Evolutionary conservation across 2,888 invertebrate genomes (phyloP), one percentile per base, ranked within the genome.

Genomic region (Tyria jacobaeae): DNA sequence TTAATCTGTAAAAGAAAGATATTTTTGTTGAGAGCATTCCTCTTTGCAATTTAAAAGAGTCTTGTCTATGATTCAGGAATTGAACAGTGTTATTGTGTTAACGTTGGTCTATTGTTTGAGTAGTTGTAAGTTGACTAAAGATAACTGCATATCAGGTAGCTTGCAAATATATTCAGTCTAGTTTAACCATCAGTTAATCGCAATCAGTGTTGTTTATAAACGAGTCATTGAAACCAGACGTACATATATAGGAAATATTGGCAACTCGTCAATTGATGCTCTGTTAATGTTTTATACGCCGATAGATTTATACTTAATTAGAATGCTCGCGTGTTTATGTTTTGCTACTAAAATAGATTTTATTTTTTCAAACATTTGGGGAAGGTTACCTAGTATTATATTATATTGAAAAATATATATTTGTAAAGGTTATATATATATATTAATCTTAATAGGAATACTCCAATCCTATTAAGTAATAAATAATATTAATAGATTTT

Each of bases 1-100:
- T 79, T 84, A 86, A 77, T 94, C 94, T 94, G 94, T 59, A 73
- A 90, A 68, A 85, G 86, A 85, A 78, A 65, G 62, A 51, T 39
- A 48, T 14, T n/a, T n/a, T 14, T 48, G 17, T 64, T 75, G 51
- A 51, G 27, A 25, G 41, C 44, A 58, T 12, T 34, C 21, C 44
- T 21, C 17, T 21, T 21, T n/a, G 9, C n/a, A 10, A 41, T 41
- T 21, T 17, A 41, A 41, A 21, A 39, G n/a, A 39, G 5, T 5
- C 37, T 41, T 17, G 15, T 41, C 17, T 17, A 9, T 41, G 41
- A 3, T 9, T 41, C 9, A 17, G 21, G 0, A 21, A 3, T 41
- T 17, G 17, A 44, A 21, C 21, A 44, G 44, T 44, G 21, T 44
- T 44, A 9, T 21, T 44, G 0, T 31, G 27, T 31, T 44, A 21